These are phyloP conservation scores for Xestia sexstrigata DNA, from an alignment of 2,888 invertebrate species.

Conservation along the genomic window DNA sequence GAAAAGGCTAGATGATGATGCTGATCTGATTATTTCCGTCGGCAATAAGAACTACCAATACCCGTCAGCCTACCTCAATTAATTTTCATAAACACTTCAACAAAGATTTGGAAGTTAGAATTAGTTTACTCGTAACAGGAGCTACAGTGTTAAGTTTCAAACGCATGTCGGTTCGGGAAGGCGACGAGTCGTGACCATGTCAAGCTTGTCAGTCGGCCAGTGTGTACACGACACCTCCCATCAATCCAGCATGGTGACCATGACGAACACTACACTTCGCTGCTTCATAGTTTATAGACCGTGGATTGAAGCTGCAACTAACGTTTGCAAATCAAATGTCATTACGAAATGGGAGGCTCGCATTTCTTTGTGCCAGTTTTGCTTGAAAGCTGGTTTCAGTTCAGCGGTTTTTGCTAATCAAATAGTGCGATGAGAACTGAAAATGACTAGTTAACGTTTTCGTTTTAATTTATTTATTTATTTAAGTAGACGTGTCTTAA, in stretches of 20 bases:
- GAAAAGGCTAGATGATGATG: not conserved
- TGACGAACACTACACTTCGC: constrained; percentile 75
- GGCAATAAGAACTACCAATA: not conserved
- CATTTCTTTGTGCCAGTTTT: constrained; percentile 54
- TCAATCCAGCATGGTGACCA: constrained; percentile 77
- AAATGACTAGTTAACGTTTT: too few relatives aligned
- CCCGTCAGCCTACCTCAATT: constrained; percentile 21
- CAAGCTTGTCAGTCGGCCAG: constrained; percentile 70
- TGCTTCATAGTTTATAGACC: constrained; percentile 62
- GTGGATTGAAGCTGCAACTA: constrained; percentile 57
- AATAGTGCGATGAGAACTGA: constrained; percentile 4
- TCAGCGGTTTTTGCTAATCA: constrained; percentile 41
- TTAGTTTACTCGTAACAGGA: constrained; percentile 41
- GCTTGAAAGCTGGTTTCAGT: constrained; percentile 18
- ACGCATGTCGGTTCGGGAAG: constrained; percentile 74
- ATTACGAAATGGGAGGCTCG: constrained; percentile 55
- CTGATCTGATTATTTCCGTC: not conserved
- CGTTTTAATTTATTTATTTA: too few relatives aligned
- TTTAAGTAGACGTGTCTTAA: too few relatives aligned
- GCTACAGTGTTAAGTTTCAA: constrained; percentile 80
- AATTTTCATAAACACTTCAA: constrained; percentile 24
- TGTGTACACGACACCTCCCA: constrained; percentile 72
- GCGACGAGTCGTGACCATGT: constrained; percentile 86
- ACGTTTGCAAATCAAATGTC: constrained; percentile 60
- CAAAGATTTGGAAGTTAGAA: constrained; percentile 18